A percentile compares a stretch with the other conserved stretches of the same genome.
Conservation (phyloP, 2,113 vertebrate genomes). For the Brevimyrus niger region DNA sequence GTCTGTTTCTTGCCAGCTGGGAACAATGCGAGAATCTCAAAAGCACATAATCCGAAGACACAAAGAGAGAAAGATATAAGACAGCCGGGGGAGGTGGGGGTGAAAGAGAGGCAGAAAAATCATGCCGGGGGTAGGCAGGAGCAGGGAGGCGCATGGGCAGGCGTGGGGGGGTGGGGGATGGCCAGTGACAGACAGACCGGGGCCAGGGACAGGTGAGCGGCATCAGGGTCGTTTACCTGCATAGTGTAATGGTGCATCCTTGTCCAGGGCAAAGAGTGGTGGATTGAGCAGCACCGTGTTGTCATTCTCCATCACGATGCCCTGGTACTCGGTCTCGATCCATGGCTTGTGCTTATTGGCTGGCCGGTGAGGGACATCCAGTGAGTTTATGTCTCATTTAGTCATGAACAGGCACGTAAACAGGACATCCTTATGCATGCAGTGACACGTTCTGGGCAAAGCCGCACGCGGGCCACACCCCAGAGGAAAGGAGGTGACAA, state of each 20-base stretch:
- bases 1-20: not conserved
- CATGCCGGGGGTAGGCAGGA: not conserved
- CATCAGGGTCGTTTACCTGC: conserved; percentile 66
- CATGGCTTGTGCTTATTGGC: conserved; percentile 99
- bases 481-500: not conserved
- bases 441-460: conserved; percentile 26
- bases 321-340: conserved; percentile 97
- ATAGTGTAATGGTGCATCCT: conserved; percentile 90
- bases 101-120: not conserved
- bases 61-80: not conserved
- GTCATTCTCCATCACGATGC: conserved; percentile 98
- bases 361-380: conserved; percentile 45
- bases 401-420: conserved; percentile 45
- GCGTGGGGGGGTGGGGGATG: not conserved
- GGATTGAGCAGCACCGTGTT: conserved; percentile 94
- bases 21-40: not conserved
- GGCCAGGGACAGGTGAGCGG: not conserved
- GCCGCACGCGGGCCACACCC: not conserved
- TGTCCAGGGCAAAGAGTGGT: conserved; percentile 91
- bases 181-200: not conserved
- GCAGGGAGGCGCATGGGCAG: not conserved
- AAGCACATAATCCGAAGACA: not conserved
- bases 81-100: not conserved
- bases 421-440: conserved; percentile 37
- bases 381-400: conserved; percentile 13